Conservation (phyloP, 2,797 vertebrate genomes). For the Synanceia verrucosa region DNA sequence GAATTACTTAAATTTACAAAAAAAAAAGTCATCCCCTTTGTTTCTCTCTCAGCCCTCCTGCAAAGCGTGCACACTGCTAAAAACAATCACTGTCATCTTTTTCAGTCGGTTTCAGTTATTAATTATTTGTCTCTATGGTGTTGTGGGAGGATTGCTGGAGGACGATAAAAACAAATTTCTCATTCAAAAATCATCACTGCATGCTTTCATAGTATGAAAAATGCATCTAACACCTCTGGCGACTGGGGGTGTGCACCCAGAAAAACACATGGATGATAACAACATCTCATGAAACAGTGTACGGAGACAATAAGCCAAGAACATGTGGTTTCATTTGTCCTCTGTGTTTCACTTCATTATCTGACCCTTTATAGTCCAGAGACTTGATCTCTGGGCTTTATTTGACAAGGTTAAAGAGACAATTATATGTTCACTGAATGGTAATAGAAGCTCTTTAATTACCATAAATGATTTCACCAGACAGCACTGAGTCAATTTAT, state of each 20-base stretch:
- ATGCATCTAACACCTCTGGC: not conserved
- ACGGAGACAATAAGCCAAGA: not conserved
- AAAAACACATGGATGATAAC: not conserved
- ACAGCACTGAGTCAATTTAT: not conserved
- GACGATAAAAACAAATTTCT: constrained; percentile 20
- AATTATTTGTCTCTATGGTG: constrained; percentile 12
- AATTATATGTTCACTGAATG: not conserved
- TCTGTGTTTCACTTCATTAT: not conserved
- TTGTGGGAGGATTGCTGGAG: not conserved
- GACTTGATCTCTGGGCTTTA: not conserved
- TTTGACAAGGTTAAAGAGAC: not conserved
- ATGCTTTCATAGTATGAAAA: constrained; percentile 12
- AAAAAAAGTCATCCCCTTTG: not conserved
- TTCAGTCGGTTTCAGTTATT: constrained; percentile 16
- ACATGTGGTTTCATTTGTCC: not conserved
- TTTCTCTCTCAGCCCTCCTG: not conserved
- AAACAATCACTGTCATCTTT: constrained; percentile 7
- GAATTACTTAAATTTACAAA: not conserved
- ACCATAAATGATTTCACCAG: not conserved
- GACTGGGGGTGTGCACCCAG: not conserved
- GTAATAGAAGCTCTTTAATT: not conserved
- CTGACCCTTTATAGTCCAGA: not conserved
- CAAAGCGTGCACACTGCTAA: not conserved
- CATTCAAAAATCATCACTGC: constrained; percentile 24
- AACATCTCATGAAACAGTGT: not conserved